Percentiles rank a stretch among this genome's conserved stretches.
Conservation (phyloP, 2,888 invertebrate genomes). For the Thecophora atra region DNA sequence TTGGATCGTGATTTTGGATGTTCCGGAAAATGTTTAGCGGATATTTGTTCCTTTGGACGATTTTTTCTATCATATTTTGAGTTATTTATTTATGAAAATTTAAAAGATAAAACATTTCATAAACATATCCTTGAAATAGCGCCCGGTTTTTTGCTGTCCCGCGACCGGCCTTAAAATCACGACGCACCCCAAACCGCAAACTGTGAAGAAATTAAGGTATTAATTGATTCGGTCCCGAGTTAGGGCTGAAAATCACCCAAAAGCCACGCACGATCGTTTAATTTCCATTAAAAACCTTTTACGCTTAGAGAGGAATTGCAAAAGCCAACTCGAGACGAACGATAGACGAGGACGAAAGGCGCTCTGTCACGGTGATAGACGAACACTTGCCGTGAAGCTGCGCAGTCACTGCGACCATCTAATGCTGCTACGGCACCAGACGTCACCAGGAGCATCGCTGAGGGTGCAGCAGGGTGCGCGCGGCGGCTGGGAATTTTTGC, state of each 20-base stretch:
- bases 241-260: slow-evolving; percentile 39
- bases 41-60: too few species aligned
- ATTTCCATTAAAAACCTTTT: slow-evolving; percentile 65
- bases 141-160: too few species aligned
- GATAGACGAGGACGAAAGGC: background rate
- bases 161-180: slow-evolving; percentile 51
- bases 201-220: slow-evolving; percentile 61
- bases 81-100: too few species aligned
- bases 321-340: slow-evolving; percentile 54
- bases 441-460: slow-evolving; percentile 39
- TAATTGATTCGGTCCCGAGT: slow-evolving; percentile 46
- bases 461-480: slow-evolving; percentile 29
- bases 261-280: slow-evolving; percentile 62
- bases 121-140: too few species aligned
- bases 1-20: too few species aligned
- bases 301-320: slow-evolving; percentile 44
- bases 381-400: slow-evolving; percentile 59
- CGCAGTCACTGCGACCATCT: slow-evolving; percentile 52
- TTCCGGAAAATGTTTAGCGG: too few species aligned
- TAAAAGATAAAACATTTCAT: too few species aligned
- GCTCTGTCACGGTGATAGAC: slow-evolving; percentile 47
- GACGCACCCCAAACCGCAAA: slow-evolving; percentile 64
- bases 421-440: slow-evolving; percentile 61
- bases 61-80: too few species aligned
- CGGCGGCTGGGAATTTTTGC: slow-evolving; percentile 65